Percentiles rank a stretch among this genome's conserved stretches.
Evolutionary conservation across 2,797 vertebrate genomes (phyloP).

Genomic region (Argyrosomus regius): DNA sequence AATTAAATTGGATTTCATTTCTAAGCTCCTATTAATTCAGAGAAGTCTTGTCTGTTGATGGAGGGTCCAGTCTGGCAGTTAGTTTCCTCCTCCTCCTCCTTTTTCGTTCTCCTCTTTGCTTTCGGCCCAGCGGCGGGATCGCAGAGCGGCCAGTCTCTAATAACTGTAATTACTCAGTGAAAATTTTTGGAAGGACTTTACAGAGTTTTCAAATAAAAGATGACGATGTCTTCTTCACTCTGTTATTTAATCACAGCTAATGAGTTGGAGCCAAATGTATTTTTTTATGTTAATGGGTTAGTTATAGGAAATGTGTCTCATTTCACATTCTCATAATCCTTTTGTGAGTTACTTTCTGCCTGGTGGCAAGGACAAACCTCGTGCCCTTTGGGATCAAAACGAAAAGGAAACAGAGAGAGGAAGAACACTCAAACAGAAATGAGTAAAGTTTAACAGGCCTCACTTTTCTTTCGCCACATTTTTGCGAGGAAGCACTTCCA

Average conservation of each 20-base stretch:
- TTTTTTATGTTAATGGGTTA: constrained; percentile 44
- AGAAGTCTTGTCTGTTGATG: constrained; percentile 66
- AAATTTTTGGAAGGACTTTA: constrained; percentile 31
- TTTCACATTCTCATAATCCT: constrained; percentile 40
- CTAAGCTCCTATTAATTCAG: constrained; percentile 74
- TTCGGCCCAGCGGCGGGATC: constrained; percentile 23
- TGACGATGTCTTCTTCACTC: constrained; percentile 19
- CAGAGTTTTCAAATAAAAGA: constrained; percentile 55
- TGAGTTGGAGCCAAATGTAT: constrained; percentile 43
- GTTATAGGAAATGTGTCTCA: constrained; percentile 35
- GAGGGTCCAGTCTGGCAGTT: constrained; percentile 51
- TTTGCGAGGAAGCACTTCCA: background rate
- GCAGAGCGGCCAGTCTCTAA: constrained; percentile 16
- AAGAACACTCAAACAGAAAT: background rate
- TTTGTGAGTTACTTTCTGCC: constrained; percentile 19
- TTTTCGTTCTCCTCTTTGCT: constrained; percentile 6
- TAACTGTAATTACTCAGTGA: constrained; percentile 47
- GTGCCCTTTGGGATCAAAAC: background rate
- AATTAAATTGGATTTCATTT: constrained; percentile 78
- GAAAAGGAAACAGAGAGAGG: background rate
- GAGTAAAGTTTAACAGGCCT: background rate
- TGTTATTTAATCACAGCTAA: constrained; percentile 59
- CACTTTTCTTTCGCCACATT: background rate
- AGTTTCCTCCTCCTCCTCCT: constrained; percentile 38
- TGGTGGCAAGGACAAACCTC: constrained; percentile 25